Conservation (phyloP, 2,888 invertebrate species). For the Siphlonurus alternatus region DNA sequence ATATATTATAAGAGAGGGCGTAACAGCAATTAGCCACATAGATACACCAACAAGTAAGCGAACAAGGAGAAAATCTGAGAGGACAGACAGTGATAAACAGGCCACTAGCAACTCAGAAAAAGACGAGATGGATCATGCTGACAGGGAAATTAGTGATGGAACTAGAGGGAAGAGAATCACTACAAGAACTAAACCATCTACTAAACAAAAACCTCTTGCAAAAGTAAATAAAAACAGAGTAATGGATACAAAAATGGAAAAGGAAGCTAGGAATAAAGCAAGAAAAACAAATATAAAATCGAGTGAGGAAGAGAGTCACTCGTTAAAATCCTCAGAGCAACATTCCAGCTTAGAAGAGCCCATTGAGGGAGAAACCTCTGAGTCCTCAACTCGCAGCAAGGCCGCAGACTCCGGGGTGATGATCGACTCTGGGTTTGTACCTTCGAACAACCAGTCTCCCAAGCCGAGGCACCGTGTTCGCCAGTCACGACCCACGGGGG, state of each 20-base stretch:
- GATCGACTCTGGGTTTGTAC: background rate
- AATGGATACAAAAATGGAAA: background rate
- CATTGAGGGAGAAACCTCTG: background rate
- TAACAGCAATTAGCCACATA: too few relatives aligned
- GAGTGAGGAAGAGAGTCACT: conserved; percentile 11
- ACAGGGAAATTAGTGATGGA: background rate
- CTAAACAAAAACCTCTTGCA: too few relatives aligned
- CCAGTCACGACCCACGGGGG: background rate
- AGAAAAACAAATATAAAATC: conserved; percentile 11
- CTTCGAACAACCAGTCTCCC: background rate
- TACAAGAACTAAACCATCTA: too few relatives aligned
- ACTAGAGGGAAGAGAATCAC: too few relatives aligned
- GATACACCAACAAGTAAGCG: too few relatives aligned
- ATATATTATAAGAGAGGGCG: too few relatives aligned
- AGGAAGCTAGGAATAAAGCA: background rate
- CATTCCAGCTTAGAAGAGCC: background rate
- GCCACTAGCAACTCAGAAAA: conserved; percentile 23
- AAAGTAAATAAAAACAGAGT: too few relatives aligned
- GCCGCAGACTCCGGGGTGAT: background rate
- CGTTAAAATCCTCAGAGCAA: background rate
- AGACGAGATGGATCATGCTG: conserved; percentile 2
- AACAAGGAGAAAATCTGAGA: background rate
- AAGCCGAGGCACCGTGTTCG: background rate
- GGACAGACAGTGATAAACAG: conserved; percentile 13
- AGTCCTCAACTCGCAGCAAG: background rate